phyloP scores from a whole-genome alignment of 2,797 vertebrate species.

The Manis crassicaudata region DNA sequence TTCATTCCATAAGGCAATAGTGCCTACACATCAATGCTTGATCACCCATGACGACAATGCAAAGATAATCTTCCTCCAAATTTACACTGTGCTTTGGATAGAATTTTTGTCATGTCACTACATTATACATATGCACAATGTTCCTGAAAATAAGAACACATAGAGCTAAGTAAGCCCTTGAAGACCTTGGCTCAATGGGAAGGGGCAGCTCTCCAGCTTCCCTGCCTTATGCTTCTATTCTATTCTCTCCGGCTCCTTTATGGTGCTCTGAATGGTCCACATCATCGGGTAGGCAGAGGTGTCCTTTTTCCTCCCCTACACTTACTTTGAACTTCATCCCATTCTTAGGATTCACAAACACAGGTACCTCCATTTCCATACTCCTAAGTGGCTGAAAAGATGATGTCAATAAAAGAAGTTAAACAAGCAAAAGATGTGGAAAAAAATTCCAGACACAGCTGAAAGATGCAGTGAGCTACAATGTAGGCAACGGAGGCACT shows the following conservation, averaged over 20 bases:
- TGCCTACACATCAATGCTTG: not conserved
- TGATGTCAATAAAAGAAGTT: constrained; percentile 21
- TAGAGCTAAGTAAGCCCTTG: not conserved
- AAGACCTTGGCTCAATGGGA: not conserved
- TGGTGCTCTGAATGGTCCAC: not conserved
- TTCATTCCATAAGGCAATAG: not conserved
- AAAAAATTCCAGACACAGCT: not conserved
- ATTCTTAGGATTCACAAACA: constrained; percentile 44
- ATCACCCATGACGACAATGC: constrained; percentile 22
- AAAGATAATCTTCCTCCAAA: not conserved
- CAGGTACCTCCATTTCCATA: not conserved
- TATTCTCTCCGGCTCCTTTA: not conserved
- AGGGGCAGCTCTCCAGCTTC: not conserved
- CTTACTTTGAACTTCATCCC: constrained; percentile 35
- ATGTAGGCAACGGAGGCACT: not conserved
- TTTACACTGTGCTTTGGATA: not conserved
- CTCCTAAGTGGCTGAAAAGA: constrained; percentile 23
- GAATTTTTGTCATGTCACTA: not conserved
- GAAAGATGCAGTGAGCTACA: not conserved
- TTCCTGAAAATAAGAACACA: not conserved
- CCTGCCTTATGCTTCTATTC: not conserved
- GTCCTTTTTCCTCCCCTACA: not conserved
- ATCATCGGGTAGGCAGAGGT: not conserved
- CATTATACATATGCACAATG: not conserved
- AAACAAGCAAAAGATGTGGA: not conserved